Evolutionary conservation across 2,888 invertebrate genomes (phyloP).

Genomic region (Brassicogethes aeneus): DNA sequence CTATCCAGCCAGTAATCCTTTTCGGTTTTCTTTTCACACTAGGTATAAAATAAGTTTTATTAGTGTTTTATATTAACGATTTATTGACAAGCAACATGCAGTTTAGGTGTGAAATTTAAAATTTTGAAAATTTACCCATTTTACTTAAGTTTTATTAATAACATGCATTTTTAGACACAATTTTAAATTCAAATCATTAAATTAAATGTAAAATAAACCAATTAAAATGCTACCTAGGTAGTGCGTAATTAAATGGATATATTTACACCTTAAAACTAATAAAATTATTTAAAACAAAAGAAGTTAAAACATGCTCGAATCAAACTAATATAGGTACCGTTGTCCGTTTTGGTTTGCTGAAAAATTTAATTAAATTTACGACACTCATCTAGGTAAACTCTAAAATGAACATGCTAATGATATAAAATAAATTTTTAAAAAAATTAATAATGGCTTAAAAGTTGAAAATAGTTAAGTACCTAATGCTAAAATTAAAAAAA

Average conservation of each 20-base stretch:
- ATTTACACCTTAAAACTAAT: not conserved
- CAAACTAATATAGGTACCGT: slow-evolving; percentile 12
- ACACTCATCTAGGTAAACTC: not conserved
- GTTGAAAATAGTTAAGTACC: too few species aligned
- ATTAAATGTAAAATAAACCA: not conserved
- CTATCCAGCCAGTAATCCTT: slow-evolving; percentile 5
- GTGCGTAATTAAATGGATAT: not conserved
- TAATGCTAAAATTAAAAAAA: not conserved
- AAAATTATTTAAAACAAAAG: not conserved
- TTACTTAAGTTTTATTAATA: too few species aligned
- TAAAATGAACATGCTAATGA: too few species aligned
- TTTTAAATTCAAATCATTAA: too few species aligned
- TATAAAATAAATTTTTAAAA: too few species aligned
- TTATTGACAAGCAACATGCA: too few species aligned
- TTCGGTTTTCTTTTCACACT: slow-evolving; percentile 4
- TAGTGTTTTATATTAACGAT: too few species aligned
- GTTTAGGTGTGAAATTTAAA: too few species aligned
- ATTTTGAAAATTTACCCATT: slow-evolving; percentile 1
- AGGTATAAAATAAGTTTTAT: not conserved
- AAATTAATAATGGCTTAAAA: too few species aligned
- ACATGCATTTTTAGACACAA: too few species aligned
- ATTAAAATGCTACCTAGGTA: too few species aligned
- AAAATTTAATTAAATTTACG: slow-evolving; percentile 6
- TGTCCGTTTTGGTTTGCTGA: slow-evolving; percentile 15
- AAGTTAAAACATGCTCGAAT: not conserved